Conservation (phyloP, 2,113 vertebrate genomes). For the Callospermophilus lateralis region DNA sequence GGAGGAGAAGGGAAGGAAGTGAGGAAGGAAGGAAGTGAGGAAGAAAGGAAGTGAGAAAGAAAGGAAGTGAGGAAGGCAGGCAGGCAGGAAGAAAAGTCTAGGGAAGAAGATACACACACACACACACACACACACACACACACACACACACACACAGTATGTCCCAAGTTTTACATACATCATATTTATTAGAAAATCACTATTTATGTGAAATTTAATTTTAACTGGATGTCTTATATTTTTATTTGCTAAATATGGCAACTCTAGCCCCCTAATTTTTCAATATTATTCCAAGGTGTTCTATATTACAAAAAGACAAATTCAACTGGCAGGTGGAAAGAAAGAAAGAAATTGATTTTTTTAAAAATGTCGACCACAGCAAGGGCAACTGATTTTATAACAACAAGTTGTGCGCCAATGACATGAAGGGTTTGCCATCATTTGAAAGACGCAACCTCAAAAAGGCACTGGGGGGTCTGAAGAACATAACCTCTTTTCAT, state of each 20-base stretch:
- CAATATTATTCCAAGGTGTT: neutral
- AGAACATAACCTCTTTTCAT: neutral
- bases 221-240: neutral
- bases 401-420: neutral
- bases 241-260: slow-evolving; percentile 17
- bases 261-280: neutral
- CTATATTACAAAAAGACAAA: neutral
- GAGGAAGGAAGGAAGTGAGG: no score
- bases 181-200: neutral
- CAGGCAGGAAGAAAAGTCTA: no score
- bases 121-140: no score
- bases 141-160: neutral
- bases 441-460: slow-evolving; percentile 2
- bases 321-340: neutral
- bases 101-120: no score
- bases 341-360: neutral
- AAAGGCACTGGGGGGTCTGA: neutral
- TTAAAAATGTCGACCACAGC: neutral
- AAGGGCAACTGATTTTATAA: neutral
- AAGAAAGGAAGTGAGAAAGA: no score
- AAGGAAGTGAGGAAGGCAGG: no score
- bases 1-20: no score
- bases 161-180: neutral
- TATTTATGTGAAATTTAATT: slow-evolving; percentile 25
- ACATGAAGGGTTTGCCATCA: neutral